Evolutionary conservation across 2,888 invertebrate species (phyloP).

Genomic region (Aphidoletes aphidimyza): DNA sequence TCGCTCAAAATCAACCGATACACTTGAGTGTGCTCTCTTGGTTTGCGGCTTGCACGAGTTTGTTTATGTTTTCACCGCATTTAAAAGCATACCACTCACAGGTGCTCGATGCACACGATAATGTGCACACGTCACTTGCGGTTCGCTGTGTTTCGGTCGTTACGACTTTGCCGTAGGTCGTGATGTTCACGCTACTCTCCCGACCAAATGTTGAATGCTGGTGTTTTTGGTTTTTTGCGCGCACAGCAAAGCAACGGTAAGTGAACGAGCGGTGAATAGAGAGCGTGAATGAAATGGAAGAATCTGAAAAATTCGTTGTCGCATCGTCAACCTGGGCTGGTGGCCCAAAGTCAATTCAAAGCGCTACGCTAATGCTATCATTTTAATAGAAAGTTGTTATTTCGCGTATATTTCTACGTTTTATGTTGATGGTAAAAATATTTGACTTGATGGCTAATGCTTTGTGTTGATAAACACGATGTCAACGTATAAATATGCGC

Average conservation of each 20-base stretch:
- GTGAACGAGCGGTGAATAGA: neutral
- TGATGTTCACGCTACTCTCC: neutral
- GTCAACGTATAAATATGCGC: neutral
- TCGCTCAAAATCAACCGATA: neutral
- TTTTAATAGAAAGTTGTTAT: constrained; percentile 39
- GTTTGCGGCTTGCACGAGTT: constrained; percentile 4
- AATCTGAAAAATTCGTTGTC: constrained; percentile 38
- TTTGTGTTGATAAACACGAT: constrained; percentile 17
- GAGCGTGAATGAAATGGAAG: neutral
- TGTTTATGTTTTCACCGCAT: constrained; percentile 38
- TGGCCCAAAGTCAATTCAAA: constrained; percentile 7
- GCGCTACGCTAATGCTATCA: neutral
- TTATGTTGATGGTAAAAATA: neutral
- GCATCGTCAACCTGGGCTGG: neutral
- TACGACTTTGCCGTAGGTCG: constrained; percentile 44
- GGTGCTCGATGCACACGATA: constrained; percentile 16
- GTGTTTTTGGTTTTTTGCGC: too few relatives aligned
- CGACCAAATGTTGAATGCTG: too few relatives aligned
- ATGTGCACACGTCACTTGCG: neutral
- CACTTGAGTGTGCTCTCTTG: neutral
- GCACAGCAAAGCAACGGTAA: too few relatives aligned
- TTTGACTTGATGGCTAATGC: constrained; percentile 39
- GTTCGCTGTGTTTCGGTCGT: neutral
- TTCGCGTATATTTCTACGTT: neutral
- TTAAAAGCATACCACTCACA: neutral